These are phyloP conservation scores for Huso huso DNA, from an alignment of 2,797 vertebrate genomes.

Conservation along the genomic window DNA sequence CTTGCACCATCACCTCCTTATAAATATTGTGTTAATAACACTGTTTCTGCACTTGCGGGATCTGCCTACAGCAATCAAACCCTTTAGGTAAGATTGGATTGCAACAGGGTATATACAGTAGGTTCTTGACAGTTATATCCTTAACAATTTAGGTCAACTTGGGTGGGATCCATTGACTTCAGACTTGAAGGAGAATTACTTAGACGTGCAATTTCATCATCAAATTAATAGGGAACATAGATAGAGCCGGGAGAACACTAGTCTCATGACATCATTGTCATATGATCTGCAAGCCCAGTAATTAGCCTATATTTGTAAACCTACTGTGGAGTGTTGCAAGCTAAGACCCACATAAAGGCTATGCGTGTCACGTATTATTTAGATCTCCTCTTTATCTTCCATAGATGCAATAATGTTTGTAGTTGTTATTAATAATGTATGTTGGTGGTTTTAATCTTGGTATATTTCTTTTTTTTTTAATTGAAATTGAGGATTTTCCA, in stretches of 20 bases:
- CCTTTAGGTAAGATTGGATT: not conserved
- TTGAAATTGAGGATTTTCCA: not conserved
- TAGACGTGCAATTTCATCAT: conserved; percentile 3
- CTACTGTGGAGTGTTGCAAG: not conserved
- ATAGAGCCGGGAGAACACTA: not conserved
- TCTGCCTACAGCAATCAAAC: not conserved
- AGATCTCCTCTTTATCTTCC: conserved; percentile 7
- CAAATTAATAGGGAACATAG: not conserved
- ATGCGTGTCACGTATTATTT: not conserved
- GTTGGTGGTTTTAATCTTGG: conserved; percentile 3
- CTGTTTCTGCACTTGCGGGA: too few relatives aligned
- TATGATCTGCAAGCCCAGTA: not conserved
- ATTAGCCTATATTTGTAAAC: conserved; percentile 9
- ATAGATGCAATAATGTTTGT: not conserved
- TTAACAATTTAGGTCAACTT: not conserved
- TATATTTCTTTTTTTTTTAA: not conserved
- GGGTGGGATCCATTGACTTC: not conserved
- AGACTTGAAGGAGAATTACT: not conserved
- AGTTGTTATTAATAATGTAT: not conserved
- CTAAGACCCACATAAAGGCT: not conserved
- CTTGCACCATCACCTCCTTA: too few relatives aligned
- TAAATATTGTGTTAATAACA: too few relatives aligned
- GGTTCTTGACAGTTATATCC: not conserved
- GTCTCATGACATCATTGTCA: conserved; percentile 5
- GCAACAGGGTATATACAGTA: not conserved